A percentile compares a stretch with the other conserved stretches of the same genome.
These are phyloP conservation scores for Gymnodraco acuticeps DNA, from an alignment of 2,797 vertebrate genomes.

Conservation along the genomic window DNA sequence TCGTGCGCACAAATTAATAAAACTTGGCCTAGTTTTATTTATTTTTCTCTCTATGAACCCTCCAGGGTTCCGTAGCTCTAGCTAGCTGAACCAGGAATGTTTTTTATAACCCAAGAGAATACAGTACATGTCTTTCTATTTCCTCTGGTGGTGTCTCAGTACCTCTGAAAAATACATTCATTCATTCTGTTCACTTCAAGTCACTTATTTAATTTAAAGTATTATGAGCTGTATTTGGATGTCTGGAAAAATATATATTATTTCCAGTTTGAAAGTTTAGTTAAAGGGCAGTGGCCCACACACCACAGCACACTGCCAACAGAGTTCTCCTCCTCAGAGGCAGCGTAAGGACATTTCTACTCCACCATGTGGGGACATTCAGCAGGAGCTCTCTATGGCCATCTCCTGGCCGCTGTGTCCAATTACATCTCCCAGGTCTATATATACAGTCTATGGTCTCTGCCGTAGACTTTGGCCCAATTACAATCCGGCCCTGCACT, in stretches of 20 bases:
- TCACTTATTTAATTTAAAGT: neutral
- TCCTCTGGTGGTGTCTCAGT: neutral
- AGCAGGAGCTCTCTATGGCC: conserved; percentile 52
- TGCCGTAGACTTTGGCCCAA: too few species aligned
- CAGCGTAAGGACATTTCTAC: neutral
- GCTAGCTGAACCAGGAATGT: neutral
- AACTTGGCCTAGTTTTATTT: too few species aligned
- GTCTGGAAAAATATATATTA: neutral
- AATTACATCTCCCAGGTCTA: conserved; percentile 19
- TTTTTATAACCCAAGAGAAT: neutral
- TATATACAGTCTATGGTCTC: too few species aligned
- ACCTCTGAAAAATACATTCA: neutral
- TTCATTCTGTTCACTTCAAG: neutral
- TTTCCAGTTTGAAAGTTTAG: neutral
- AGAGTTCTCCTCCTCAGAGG: too few species aligned
- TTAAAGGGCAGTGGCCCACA: conserved; percentile 32
- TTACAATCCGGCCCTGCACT: too few species aligned
- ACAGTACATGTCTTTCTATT: neutral
- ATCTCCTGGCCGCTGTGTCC: conserved; percentile 64
- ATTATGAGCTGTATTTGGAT: neutral
- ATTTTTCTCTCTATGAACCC: too few species aligned
- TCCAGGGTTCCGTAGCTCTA: neutral
- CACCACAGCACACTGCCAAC: neutral
- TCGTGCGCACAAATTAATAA: too few species aligned
- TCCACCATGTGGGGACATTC: neutral